Conservation (phyloP, 2,797 vertebrate genomes). For the Prunella strophiata region DNA sequence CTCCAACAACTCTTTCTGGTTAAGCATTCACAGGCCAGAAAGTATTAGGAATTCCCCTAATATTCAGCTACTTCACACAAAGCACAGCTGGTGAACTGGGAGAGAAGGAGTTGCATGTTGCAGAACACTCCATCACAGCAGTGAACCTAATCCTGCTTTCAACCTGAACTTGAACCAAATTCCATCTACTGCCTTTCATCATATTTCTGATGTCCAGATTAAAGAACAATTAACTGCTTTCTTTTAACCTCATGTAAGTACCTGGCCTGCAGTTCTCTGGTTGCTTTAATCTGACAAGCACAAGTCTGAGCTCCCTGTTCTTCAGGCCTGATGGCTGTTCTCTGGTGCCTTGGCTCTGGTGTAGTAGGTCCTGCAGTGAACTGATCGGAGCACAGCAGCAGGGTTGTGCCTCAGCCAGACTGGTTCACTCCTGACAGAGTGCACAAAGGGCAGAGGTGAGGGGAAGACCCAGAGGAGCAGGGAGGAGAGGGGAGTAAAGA, state of each 20-base stretch:
- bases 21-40: background rate
- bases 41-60: conserved; percentile 36
- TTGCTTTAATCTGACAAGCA: background rate
- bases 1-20: background rate
- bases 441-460: background rate
- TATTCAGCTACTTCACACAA: background rate
- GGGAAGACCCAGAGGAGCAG: background rate
- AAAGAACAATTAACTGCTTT: conserved; percentile 1
- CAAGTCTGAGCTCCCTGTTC: background rate
- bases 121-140: background rate
- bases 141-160: background rate
- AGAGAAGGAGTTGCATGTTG: background rate
- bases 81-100: background rate
- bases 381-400: background rate
- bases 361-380: background rate
- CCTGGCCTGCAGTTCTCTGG: background rate
- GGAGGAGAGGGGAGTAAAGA: background rate
- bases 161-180: background rate
- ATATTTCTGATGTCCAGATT: conserved; percentile 33
- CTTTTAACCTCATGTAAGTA: background rate
- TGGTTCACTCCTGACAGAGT: background rate
- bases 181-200: background rate
- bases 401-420: background rate
- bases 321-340: background rate
- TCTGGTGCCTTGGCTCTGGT: background rate